Evolutionary conservation across 2,797 vertebrate species (phyloP).

Genomic region (Threskiornis aethiopicus): DNA sequence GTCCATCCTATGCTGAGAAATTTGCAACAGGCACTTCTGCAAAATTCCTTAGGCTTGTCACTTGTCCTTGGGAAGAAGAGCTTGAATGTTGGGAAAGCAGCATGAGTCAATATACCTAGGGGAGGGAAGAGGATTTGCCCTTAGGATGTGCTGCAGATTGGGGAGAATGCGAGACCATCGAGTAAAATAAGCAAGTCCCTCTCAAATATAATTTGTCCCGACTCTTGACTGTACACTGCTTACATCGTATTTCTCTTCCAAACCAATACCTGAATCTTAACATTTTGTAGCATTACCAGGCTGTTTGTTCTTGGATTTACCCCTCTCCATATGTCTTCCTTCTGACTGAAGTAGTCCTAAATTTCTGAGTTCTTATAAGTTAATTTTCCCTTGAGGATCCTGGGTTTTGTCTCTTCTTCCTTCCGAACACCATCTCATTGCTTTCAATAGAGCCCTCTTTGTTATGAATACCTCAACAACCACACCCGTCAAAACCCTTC

Average conservation of each 20-base stretch:
- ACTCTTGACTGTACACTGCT: neutral
- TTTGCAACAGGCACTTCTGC: neutral
- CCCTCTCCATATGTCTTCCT: neutral
- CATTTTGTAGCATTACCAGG: neutral
- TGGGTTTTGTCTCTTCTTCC: neutral
- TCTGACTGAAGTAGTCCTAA: neutral
- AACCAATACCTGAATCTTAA: neutral
- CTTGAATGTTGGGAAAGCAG: fast-evolving
- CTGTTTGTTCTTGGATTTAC: neutral
- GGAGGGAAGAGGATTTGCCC: neutral
- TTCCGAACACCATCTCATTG: neutral
- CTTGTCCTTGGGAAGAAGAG: neutral
- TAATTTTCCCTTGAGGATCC: neutral
- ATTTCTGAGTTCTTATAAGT: neutral
- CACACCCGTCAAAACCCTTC: neutral
- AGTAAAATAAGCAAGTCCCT: neutral
- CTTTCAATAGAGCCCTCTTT: neutral
- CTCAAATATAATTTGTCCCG: neutral
- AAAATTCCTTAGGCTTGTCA: neutral
- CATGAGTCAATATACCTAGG: neutral
- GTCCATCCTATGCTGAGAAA: neutral
- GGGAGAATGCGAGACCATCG: neutral
- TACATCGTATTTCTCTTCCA: neutral
- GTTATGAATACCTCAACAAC: neutral
- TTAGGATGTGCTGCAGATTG: neutral